Conservation (phyloP, 2,888 invertebrate genomes). For the Dysmachus trigonus region DNA sequence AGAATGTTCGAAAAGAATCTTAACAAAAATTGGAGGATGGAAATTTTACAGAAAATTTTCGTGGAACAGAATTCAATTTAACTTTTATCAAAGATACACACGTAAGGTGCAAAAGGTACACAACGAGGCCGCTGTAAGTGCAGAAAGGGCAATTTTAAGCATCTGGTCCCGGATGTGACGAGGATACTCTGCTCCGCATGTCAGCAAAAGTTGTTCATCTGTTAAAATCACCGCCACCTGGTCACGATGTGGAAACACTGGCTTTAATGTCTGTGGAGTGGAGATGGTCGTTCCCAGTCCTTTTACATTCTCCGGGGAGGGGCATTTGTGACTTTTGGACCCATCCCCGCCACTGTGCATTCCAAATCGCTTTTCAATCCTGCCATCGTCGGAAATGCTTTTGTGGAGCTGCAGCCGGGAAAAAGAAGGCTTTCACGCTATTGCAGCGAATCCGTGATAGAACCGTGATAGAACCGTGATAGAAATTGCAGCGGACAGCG, state of each 20-base stretch:
- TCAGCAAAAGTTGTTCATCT: constrained; percentile 31
- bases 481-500: background rate
- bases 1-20: background rate
- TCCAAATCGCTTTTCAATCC: background rate
- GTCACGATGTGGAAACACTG: constrained; percentile 11
- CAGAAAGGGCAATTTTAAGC: background rate
- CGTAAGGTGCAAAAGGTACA: background rate
- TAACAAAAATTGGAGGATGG: background rate
- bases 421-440: background rate
- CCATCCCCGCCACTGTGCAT: background rate
- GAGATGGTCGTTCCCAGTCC: background rate
- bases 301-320: background rate
- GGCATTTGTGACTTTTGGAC: background rate
- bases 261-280: background rate
- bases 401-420: background rate
- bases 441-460: background rate
- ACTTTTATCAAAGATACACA: background rate
- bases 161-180: background rate
- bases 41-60: background rate
- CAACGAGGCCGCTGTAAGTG: background rate
- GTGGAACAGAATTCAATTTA: background rate
- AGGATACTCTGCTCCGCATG: background rate
- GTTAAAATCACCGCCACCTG: constrained; percentile 36
- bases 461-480: background rate
- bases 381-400: background rate